Base-by-base conservation (phyloP, 2,113 vertebrate genomes). In the Merops nubicus region DNA sequence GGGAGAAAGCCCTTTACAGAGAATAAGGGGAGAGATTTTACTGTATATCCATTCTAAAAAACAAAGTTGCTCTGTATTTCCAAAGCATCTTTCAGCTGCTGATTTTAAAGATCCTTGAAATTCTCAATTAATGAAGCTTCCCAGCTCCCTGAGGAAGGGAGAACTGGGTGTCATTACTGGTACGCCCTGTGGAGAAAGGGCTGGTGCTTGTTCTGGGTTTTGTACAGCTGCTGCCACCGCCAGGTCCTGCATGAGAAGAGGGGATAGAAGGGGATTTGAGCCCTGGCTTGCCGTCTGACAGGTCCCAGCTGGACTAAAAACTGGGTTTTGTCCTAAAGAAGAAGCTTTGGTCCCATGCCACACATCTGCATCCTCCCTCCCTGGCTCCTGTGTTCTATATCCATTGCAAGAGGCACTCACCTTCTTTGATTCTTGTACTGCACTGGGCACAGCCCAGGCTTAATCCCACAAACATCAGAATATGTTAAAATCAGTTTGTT, bases 51-150 rank as follows among this genome's bases (percentile, higher is more conserved):
- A 42, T 76, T 85, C 86, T 92, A 95, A 91, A 95, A 95, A 94
- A 94, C 92, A 89, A 92, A 86, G 31, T 7, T 1, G 29, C 36
- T 67, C 34, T 78, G 60, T 86, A 62, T 89, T 92, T 88, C 86
- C 57, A 34, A 47, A 92, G 51, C 65, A 75, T 51, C 43, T 87
- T 95, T 64, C 51, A 85, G 73, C 68, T 59, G 31, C 60, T 67
- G 60, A 40, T 96, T 92, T 86, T 89, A 93, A 89, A 88, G 75
- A 65, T 88, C 67, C 80, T 93, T 92, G 76, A 86, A 95, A 93
- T 73, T 81, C 31, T 76, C 87, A 33, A 56, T 75, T 89, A 88
- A 76, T 17, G 77, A 91, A 91, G 73, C 56, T 59, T 69, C 80
- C 68, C 43, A 8, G 16, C 31, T 87, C 67, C 67, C 70, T 38